Evolutionary conservation across 2,888 invertebrate genomes (phyloP).

Genomic region (Rhimphoctona megacephalus): DNA sequence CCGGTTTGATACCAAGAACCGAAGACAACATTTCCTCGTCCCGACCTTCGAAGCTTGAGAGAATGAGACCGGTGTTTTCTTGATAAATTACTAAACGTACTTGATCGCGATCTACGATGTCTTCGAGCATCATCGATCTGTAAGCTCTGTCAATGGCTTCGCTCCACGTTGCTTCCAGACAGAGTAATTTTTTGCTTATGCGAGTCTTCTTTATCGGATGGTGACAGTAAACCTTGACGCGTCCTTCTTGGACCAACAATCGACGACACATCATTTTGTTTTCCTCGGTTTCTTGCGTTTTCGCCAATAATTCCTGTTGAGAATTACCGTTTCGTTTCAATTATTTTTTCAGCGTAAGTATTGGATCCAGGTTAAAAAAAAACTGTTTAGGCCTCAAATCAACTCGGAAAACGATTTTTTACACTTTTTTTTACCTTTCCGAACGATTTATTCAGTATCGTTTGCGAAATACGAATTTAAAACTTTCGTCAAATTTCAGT

Average conservation of each 20-base stretch:
- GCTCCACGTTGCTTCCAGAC: slow-evolving; percentile 87
- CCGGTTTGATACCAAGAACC: slow-evolving; percentile 77
- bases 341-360: not conserved
- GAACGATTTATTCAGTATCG: no score
- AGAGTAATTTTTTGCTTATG: slow-evolving; percentile 86
- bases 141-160: slow-evolving; percentile 84
- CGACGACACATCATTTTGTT: slow-evolving; percentile 86
- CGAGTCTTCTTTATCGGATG: slow-evolving; percentile 87
- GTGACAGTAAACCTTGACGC: slow-evolving; percentile 88
- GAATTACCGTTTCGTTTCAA: not conserved
- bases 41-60: slow-evolving; percentile 88
- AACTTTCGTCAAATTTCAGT: no score
- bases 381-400: not conserved
- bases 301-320: slow-evolving; percentile 86
- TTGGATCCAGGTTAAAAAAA: not conserved
- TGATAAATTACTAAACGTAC: slow-evolving; percentile 91
- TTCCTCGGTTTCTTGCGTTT: slow-evolving; percentile 85
- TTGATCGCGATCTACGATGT: slow-evolving; percentile 87
- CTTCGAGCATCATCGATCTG: slow-evolving; percentile 87
- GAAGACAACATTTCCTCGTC: slow-evolving; percentile 85
- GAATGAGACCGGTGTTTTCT: slow-evolving; percentile 87
- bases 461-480: no score
- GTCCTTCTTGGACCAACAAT: slow-evolving; percentile 87
- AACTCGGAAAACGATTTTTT: not conserved
- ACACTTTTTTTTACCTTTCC: not conserved